Conservation (phyloP, 2,888 invertebrate species). For the Rhingia campestris region DNA sequence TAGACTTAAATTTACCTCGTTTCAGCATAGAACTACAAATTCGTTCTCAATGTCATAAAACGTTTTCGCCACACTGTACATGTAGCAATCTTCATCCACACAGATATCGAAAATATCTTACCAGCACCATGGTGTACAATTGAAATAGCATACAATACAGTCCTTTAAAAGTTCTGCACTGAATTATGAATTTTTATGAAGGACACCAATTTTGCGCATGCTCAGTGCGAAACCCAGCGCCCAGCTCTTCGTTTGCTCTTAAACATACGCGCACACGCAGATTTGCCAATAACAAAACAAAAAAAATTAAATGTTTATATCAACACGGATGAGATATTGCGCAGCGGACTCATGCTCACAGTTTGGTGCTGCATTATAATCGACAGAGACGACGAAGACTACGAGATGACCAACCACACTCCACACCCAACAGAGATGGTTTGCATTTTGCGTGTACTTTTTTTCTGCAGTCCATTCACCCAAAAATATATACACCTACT, state of each 20-base stretch:
- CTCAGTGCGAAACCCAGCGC: conserved; percentile 4
- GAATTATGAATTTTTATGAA: conserved; percentile 69
- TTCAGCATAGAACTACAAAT: too few species aligned
- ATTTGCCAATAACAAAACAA: conserved; percentile 33
- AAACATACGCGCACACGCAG: conserved; percentile 31
- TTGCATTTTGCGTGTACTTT: conserved; percentile 49
- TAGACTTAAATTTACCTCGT: too few species aligned
- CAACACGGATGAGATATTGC: conserved; percentile 70
- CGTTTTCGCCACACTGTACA: conserved; percentile 20
- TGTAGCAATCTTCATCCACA: neutral
- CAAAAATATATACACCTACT: conserved; percentile 4
- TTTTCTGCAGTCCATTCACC: conserved; percentile 46
- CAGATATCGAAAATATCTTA: neutral
- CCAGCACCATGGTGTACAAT: conserved; percentile 63
- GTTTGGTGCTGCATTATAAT: conserved; percentile 61
- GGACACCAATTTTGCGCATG: conserved; percentile 67
- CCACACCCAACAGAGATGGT: conserved; percentile 4
- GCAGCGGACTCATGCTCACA: conserved; percentile 60
- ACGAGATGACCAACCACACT: neutral
- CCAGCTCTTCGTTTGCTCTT: conserved; percentile 11
- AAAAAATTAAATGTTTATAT: conserved; percentile 59
- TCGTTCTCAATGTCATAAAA: neutral
- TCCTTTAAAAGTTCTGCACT: conserved; percentile 52
- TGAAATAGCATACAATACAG: conserved; percentile 59
- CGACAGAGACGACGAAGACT: neutral